Conservation (phyloP, 2,888 invertebrate genomes). For the Seira ritae region DNA sequence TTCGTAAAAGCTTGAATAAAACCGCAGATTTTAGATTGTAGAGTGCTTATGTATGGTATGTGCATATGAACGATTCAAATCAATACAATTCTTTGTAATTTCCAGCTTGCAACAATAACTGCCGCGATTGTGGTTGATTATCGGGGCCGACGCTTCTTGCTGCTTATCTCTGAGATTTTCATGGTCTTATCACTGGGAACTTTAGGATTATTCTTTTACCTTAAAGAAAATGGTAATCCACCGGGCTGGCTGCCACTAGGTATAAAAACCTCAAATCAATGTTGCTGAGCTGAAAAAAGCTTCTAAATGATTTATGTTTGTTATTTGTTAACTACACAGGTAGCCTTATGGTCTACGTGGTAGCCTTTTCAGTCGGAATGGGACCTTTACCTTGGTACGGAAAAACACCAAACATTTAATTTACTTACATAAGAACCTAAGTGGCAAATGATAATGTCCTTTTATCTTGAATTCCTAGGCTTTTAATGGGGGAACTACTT, state of each 20-base stretch:
- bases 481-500: constrained; percentile 68
- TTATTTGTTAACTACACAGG: too few relatives aligned
- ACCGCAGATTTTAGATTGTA: too few relatives aligned
- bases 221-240: constrained; percentile 73
- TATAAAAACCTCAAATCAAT: too few relatives aligned
- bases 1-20: too few relatives aligned
- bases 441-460: too few relatives aligned
- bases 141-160: constrained; percentile 86
- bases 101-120: constrained; percentile 76
- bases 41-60: too few relatives aligned
- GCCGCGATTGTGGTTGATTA: constrained; percentile 85
- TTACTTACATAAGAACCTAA: too few relatives aligned
- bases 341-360: constrained; percentile 85
- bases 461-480: constrained; percentile 22
- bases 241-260: constrained; percentile 83
- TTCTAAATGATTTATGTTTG: too few relatives aligned
- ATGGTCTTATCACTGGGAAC: constrained; percentile 84
- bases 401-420: not conserved
- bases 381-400: constrained; percentile 76
- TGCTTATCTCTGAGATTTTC: constrained; percentile 85
- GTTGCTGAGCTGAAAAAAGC: too few relatives aligned
- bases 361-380: constrained; percentile 88
- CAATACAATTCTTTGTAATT: too few relatives aligned
- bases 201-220: constrained; percentile 85
- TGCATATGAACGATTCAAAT: too few relatives aligned